Base-by-base conservation (phyloP, 2,888 invertebrate species). In the Macrostomum cliftonense region DNA sequence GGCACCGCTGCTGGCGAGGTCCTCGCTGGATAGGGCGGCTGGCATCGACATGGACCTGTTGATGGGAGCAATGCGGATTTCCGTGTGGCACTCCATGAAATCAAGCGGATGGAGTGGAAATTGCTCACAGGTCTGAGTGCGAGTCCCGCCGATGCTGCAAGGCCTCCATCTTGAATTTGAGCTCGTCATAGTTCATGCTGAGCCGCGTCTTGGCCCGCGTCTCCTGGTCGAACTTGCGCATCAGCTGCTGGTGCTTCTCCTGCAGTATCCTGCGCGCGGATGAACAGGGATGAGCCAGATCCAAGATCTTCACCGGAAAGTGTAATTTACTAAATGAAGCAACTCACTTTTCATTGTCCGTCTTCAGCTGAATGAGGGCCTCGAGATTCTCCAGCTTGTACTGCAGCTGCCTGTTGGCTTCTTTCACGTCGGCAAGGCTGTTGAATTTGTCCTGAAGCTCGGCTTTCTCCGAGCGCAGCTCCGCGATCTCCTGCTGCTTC, bases 351-450 rank as follows among this genome's bases (percentile, higher is more conserved):
- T 89, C 86, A 55, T 78, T 75, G 55, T 80, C 77, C 20, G 75
- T 74, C 68, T 79, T 81, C 56, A 72, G 77, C 61, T 76, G 79
- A 63, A 78, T 75, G 71, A 78, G 84, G 59, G 77, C 79, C 66
- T 79, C 78, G 49, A 89, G 72, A 71, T 91, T 88, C 67, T 88
- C 88, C 46, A 83, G 81, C 52, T 83, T 78, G 52, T 87, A 83
- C 45, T 82, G 78, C 37, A 87, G 76, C 0, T 79, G 74, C 19
- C 80, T 78, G n/a, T 81, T 77, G 55, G 79, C 81, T 37, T 82
- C 79, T 64, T 80, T 77, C 2, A 38, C 39, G 9, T 46, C 38
- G 7, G 39, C 16, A 2, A 46, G 14, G 17, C 20, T 42, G 0
- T 81, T 76, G 55, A 87, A 12, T 40, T 14, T 46, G 7, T 42